phyloP scores from a whole-genome alignment of 1,140 invertebrate species.

The Leguminivora glycinivorella region DNA sequence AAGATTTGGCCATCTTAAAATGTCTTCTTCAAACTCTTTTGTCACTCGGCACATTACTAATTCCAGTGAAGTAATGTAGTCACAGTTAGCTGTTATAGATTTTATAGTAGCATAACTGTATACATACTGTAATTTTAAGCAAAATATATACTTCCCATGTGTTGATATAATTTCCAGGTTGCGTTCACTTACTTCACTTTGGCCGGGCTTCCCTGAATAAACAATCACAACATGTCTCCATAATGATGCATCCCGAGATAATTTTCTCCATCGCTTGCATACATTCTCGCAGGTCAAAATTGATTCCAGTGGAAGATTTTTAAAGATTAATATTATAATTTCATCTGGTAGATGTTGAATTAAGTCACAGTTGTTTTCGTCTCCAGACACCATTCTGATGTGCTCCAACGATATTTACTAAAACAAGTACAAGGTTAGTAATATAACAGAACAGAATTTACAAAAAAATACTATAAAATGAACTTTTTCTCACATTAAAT shows the following conservation, averaged over 20 bases:
- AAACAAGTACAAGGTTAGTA: constrained; percentile 24
- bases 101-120: constrained; percentile 59
- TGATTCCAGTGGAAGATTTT: constrained; percentile 58
- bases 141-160: constrained; percentile 52
- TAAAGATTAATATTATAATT: constrained; percentile 66
- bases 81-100: constrained; percentile 58
- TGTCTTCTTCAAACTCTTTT: constrained; percentile 61
- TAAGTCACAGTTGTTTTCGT: constrained; percentile 29
- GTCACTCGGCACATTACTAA: constrained; percentile 65
- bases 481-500: not conserved
- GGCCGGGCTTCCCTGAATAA: constrained; percentile 63
- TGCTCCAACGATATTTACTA: constrained; percentile 20
- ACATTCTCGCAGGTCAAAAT: constrained; percentile 61
- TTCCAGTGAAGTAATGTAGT: constrained; percentile 62
- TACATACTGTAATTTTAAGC: constrained; percentile 69
- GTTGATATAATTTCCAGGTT: constrained; percentile 57
- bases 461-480: not conserved
- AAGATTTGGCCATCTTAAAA: constrained; percentile 60
- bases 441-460: constrained; percentile 3
- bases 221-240: constrained; percentile 62
- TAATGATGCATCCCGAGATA: constrained; percentile 52
- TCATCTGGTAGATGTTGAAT: constrained; percentile 70
- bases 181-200: constrained; percentile 58
- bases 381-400: constrained; percentile 21
- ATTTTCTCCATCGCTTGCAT: constrained; percentile 60